Evolutionary conservation across 2,113 vertebrate species (phyloP).

Genomic region (Manacus vitellinus): DNA sequence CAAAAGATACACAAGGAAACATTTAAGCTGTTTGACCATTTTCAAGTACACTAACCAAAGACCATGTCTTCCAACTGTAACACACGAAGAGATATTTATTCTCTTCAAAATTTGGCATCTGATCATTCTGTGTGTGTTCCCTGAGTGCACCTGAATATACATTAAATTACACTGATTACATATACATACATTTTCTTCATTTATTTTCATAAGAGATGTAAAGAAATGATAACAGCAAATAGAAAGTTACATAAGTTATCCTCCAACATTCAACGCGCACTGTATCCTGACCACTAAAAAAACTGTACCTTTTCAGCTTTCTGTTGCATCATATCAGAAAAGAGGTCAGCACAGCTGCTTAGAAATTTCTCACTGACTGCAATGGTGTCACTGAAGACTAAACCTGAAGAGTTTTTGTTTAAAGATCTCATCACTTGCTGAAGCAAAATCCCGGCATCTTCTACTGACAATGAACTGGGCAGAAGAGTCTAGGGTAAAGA

Average conservation of each 20-base stretch:
- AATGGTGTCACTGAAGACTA: constrained; percentile 82
- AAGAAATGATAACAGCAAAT: neutral
- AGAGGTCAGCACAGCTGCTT: constrained; percentile 81
- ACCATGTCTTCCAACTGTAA: neutral
- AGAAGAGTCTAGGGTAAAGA: constrained; percentile 81
- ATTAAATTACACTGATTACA: neutral
- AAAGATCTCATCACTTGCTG: constrained; percentile 88
- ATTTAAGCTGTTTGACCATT: neutral
- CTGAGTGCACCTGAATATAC: neutral
- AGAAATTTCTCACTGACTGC: constrained; percentile 94
- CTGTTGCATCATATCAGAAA: constrained; percentile 87
- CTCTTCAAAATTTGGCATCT: neutral
- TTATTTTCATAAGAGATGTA: neutral
- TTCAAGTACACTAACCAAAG: neutral
- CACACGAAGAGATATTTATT: neutral
- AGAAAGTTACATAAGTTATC: neutral
- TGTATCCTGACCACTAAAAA: neutral
- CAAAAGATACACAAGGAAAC: neutral
- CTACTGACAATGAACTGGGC: constrained; percentile 88
- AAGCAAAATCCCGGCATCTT: constrained; percentile 88
- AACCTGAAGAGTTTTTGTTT: constrained; percentile 78
- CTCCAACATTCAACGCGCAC: accelerated
- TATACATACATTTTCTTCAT: neutral
- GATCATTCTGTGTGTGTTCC: neutral
- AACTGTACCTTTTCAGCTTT: constrained; percentile 89